Percentiles rank a stretch among this genome's conserved stretches.
phyloP scores from a whole-genome alignment of 1,140 invertebrate genomes.

The Temnothorax longispinosus region DNA sequence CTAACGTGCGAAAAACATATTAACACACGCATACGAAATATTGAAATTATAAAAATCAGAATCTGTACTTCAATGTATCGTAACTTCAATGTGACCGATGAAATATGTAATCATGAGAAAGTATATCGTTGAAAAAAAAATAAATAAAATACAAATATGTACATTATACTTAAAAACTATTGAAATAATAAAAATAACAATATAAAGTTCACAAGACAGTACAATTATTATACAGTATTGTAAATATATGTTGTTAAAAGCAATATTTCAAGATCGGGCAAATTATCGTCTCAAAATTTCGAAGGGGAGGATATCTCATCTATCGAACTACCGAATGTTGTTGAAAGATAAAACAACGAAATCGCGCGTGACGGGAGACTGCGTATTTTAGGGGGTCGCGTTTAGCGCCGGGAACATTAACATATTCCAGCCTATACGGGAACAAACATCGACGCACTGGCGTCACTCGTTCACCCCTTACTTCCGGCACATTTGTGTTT shows the following conservation, averaged over 20 bases:
- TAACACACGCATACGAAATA: background rate
- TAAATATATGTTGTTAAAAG: background rate
- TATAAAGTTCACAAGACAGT: background rate
- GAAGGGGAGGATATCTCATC: background rate
- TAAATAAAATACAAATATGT: background rate
- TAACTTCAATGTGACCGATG: background rate
- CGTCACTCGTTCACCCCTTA: conserved; percentile 80
- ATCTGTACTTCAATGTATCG: background rate
- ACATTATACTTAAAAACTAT: background rate
- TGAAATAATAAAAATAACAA: background rate
- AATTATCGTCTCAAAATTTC: conserved; percentile 26
- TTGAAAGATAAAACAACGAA: conserved; percentile 66
- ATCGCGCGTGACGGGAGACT: conserved; percentile 68
- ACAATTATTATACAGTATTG: background rate
- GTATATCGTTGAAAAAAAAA: background rate
- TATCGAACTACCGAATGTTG: conserved; percentile 50
- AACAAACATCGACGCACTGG: conserved; percentile 78
- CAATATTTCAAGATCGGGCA: background rate
- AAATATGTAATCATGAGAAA: background rate
- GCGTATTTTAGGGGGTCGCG: conserved; percentile 66
- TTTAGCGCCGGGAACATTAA: conserved; percentile 73
- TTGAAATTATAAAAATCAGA: background rate
- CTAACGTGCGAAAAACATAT: conserved; percentile 21
- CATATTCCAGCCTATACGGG: conserved; percentile 74
- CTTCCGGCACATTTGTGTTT: conserved; percentile 82